These are phyloP conservation scores for Corydoras sp. DNA, from an alignment of 2,113 vertebrate species.

Conservation along the genomic window DNA sequence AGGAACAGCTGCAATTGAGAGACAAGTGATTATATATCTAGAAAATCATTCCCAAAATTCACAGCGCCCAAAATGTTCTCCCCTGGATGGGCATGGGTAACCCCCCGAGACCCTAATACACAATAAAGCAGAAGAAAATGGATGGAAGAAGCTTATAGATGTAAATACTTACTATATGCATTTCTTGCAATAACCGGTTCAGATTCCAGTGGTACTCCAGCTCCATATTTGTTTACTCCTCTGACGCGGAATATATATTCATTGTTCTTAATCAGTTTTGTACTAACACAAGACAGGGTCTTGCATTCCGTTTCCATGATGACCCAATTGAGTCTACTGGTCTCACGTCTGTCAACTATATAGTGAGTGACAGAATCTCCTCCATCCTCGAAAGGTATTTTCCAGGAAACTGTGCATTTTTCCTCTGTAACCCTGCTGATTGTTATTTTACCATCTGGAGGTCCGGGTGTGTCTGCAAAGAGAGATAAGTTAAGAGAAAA, in stretches of 20 bases:
- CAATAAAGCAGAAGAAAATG: no score
- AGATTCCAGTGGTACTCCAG: constrained; percentile 84
- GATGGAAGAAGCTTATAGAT: no score
- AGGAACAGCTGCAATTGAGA: constrained; percentile 73
- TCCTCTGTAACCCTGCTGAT: constrained; percentile 94
- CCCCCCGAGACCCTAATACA: no score
- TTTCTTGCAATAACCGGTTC: constrained; percentile 86
- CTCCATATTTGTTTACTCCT: constrained; percentile 91
- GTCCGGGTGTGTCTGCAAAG: constrained; percentile 83
- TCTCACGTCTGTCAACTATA: constrained; percentile 90
- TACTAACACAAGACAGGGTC: constrained; percentile 81
- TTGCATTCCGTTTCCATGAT: constrained; percentile 90
- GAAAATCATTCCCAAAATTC: no score
- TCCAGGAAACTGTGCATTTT: constrained; percentile 94
- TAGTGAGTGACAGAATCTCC: constrained; percentile 84
- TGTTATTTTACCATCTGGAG: constrained; percentile 76
- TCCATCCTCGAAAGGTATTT: constrained; percentile 85
- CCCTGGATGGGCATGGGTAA: no score
- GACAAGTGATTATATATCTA: no score
- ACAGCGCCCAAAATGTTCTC: no score
- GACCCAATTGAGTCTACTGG: constrained; percentile 95
- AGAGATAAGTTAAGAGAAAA: not conserved
- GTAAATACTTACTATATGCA: constrained; percentile 83
- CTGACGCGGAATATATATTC: constrained; percentile 94
- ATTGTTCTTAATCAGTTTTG: constrained; percentile 91